A percentile compares a stretch with the other conserved stretches of the same genome.
Conservation (phyloP, 2,113 vertebrate species). For the Hemichromis elongatus region DNA sequence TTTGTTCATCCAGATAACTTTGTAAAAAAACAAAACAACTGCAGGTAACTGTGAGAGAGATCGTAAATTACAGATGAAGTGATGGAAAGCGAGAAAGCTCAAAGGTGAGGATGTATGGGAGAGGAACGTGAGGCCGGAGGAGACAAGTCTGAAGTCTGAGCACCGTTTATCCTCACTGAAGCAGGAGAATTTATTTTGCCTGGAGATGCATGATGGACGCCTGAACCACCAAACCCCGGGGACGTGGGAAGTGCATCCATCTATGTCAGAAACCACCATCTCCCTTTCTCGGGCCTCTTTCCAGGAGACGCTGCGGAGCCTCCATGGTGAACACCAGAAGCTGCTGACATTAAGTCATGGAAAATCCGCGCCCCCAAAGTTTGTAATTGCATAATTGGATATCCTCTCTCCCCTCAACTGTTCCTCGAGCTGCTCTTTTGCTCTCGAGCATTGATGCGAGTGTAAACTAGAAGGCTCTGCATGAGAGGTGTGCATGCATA, state of each 20-base stretch:
- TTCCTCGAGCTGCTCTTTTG: constrained; percentile 23
- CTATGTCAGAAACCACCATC: constrained; percentile 49
- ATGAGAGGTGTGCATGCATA: constrained; percentile 18
- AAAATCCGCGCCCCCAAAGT: constrained; percentile 50
- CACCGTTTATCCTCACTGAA: neutral
- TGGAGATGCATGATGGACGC: constrained; percentile 45
- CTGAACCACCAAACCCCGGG: neutral
- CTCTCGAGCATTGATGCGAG: constrained; percentile 32
- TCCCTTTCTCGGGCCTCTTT: constrained; percentile 44
- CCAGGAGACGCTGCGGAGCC: constrained; percentile 58
- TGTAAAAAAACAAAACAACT: neutral
- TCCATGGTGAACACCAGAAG: constrained; percentile 47
- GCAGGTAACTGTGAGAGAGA: neutral
- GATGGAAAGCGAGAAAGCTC: neutral
- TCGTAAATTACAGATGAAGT: neutral
- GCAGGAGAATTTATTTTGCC: constrained; percentile 33
- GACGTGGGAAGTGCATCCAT: constrained; percentile 35
- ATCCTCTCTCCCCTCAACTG: constrained; percentile 22
- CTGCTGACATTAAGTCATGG: constrained; percentile 63
- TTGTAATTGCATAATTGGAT: constrained; percentile 66
- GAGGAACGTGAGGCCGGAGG: neutral
- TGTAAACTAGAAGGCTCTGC: constrained; percentile 30
- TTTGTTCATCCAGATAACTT: neutral
- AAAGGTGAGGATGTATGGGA: neutral
- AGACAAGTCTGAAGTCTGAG: constrained; percentile 1